Base-by-base conservation (phyloP, 2,113 vertebrate genomes). In the Campylomormyrus numenius region DNA sequence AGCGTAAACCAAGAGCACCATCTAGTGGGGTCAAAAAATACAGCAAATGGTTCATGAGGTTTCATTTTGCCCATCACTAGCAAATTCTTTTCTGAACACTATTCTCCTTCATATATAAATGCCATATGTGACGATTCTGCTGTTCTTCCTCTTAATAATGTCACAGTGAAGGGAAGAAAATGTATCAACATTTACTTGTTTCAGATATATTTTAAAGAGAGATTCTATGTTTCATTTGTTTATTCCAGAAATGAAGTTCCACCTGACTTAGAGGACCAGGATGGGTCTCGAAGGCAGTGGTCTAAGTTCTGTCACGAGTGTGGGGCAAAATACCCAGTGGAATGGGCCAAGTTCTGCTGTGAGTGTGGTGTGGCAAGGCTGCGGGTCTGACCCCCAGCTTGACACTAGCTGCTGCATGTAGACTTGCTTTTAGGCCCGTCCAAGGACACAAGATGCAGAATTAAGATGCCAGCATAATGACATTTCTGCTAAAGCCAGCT, bases 281-380 rank as follows among this genome's bases (percentile, higher is more conserved):
- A 90, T 94, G 96, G 88, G 94, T 95, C 58, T 85, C 95, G 21
- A 95, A 94, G 35, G 52, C 95, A 95, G 66, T 94, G 97, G 90
- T 94, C 96, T 91, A 99, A 97, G 95, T 99, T 99, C 95, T 99
- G 98, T 92, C 97, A 99, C 17, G 96, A 97, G 88, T 99, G 98
- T 93, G 98, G 98, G 88, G 97, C 97, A 90, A 98, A 95, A 94
- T 98, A 98, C 91, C 98, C 98, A 0, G 96, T 99, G 45, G 97
- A 99, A 46, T 96, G 96, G 89, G 98, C 98, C 0, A 99, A 99
- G 92, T 99, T 98, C 93, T 99, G 98, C 94, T 99, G 98, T 90
- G 98, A 99, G 94, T 99, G 98, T 92, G 98, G 98, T 46, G 92
- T 99, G 92, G 95, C 95, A 93, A 97, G 97, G 94, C 97, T 99